These are phyloP conservation scores for Phalangium opilio DNA, from an alignment of 2,888 invertebrate genomes.

Conservation along the genomic window DNA sequence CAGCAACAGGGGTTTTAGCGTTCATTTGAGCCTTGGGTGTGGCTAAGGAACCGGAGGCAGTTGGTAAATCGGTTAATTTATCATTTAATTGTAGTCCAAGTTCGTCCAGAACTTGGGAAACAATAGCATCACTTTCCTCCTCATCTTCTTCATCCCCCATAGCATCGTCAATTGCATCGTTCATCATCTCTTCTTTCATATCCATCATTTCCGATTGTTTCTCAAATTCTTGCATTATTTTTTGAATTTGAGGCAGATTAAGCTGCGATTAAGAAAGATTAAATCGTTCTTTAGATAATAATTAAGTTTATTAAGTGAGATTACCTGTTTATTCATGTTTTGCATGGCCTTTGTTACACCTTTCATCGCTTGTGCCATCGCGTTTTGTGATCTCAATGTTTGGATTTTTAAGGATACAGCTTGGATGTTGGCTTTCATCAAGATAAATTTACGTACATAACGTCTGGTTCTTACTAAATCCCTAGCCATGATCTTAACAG, in stretches of 20 bases:
- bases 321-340: conserved; percentile 71
- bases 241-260: conserved; percentile 97
- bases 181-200: conserved; percentile 99
- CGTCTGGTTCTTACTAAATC: conserved; percentile 87
- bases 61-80: conserved; percentile 74
- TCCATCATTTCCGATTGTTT: conserved; percentile 99
- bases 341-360: conserved; percentile 97
- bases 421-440: conserved; percentile 99
- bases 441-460: conserved; percentile 94
- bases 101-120: conserved; percentile 92
- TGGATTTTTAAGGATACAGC: conserved; percentile 94
- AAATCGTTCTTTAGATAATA: no score
- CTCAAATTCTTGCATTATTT: conserved; percentile 86
- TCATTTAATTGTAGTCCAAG: conserved; percentile 88
- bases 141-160: conserved; percentile 98
- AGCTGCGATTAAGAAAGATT: conserved; percentile 36
- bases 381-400: conserved; percentile 91
- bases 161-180: conserved; percentile 98
- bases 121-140: conserved; percentile 91
- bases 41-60: conserved; percentile 41
- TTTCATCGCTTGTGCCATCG: conserved; percentile 99
- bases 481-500: conserved; percentile 99
- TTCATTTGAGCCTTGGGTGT: conserved; percentile 18
- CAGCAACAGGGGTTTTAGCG: conserved; percentile 38
- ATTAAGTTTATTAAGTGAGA: not conserved